Percentiles rank a stretch among this genome's conserved stretches.
phyloP scores from a whole-genome alignment of 2,113 vertebrate species.

The Butorides virescens region DNA sequence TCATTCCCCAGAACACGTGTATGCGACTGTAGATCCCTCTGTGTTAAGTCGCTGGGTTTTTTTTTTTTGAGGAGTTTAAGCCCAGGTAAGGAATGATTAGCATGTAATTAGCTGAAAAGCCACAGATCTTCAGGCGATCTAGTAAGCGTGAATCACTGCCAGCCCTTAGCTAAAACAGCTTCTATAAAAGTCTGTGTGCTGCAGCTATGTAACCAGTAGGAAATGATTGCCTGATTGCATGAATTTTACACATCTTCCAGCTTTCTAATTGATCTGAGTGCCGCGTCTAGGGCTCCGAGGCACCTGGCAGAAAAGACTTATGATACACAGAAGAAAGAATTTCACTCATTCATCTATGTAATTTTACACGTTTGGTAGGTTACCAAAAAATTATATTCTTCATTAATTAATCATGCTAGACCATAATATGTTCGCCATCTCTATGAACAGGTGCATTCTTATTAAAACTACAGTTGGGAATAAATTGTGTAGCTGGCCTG shows the following conservation, averaged over 20 bases:
- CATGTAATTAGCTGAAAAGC: not conserved
- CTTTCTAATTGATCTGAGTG: not conserved
- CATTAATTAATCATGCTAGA: not conserved
- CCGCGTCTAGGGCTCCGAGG: not conserved
- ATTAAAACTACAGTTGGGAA: not conserved
- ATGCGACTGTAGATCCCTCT: not conserved
- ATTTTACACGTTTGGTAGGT: not conserved
- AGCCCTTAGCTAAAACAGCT: not conserved
- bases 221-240: not conserved
- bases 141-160: not conserved
- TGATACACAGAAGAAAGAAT: not conserved
- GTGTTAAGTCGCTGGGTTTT: not conserved
- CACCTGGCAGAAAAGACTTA: not conserved
- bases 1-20: not conserved
- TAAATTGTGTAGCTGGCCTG: not conserved
- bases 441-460: not conserved
- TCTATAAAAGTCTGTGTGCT: not conserved
- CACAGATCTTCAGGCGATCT: not conserved
- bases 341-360: not conserved
- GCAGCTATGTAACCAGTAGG: not conserved
- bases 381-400: not conserved
- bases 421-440: not conserved
- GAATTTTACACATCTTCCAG: not conserved
- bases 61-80: not conserved
- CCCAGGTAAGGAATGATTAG: conserved; percentile 15